phyloP scores from a whole-genome alignment of 2,113 vertebrate genomes.

The Dolichotis patagonum region DNA sequence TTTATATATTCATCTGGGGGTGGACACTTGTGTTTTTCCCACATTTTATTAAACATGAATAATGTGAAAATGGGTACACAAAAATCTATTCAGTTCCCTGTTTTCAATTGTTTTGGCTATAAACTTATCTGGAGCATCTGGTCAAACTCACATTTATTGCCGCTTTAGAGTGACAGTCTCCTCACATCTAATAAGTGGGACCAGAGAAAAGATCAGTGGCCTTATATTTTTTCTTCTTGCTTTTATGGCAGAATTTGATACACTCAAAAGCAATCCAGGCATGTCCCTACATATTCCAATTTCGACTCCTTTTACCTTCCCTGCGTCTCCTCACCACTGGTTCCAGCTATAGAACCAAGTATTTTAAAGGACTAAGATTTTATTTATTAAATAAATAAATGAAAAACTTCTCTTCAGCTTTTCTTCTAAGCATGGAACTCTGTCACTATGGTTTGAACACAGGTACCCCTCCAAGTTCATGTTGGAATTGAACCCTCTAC shows the following conservation, averaged over 20 bases:
- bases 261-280: neutral
- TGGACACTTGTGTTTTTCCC: neutral
- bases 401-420: neutral
- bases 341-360: neutral
- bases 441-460: neutral
- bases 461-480: neutral
- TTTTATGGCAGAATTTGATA: neutral
- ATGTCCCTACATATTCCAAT: no score
- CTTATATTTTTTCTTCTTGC: neutral
- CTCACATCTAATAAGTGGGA: neutral
- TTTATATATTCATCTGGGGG: neutral
- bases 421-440: neutral
- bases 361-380: neutral
- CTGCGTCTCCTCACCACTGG: neutral
- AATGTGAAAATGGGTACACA: neutral
- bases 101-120: neutral
- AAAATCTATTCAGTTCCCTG: neutral
- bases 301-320: neutral
- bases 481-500: neutral
- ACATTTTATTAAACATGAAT: neutral
- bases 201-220: neutral
- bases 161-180: neutral
- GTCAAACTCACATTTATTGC: neutral
- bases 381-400: neutral
- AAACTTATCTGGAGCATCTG: neutral